phyloP scores from a whole-genome alignment of 2,113 vertebrate genomes.

The Centropristis striata region DNA sequence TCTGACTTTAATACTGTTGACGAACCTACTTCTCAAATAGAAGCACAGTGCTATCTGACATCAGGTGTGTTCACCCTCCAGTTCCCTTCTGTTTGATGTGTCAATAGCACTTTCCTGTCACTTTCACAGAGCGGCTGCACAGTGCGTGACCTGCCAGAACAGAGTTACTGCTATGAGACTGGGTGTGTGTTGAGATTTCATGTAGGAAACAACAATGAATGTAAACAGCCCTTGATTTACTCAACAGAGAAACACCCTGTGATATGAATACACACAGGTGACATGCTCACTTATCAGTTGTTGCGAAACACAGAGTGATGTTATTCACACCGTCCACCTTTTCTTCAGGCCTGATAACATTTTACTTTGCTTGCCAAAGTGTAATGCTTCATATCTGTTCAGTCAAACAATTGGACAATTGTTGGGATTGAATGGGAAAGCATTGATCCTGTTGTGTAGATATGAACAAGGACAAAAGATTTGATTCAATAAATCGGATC shows the following conservation, averaged over 20 bases:
- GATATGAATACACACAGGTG: constrained; percentile 3
- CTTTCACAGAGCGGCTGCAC: constrained; percentile 2
- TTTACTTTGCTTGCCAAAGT: not conserved
- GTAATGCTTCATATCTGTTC: constrained; percentile 10
- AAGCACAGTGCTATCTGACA: not conserved
- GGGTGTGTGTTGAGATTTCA: constrained; percentile 22
- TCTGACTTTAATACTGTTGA: not conserved
- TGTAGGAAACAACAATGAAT: constrained; percentile 4
- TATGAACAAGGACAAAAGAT: constrained; percentile 21
- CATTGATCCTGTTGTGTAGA: constrained; percentile 12
- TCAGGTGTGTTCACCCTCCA: constrained; percentile 8
- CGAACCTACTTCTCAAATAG: not conserved
- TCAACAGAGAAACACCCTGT: constrained; percentile 39
- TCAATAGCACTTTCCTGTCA: constrained; percentile 39
- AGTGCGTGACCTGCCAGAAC: not conserved
- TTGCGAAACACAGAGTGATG: constrained; percentile 22
- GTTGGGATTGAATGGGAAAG: not conserved
- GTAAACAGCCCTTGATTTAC: constrained; percentile 36
- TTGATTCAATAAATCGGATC: not conserved
- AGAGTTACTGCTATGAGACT: constrained; percentile 14
- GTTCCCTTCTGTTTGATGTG: constrained; percentile 47
- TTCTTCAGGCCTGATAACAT: constrained; percentile 10
- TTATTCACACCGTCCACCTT: not conserved
- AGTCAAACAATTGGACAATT: not conserved
- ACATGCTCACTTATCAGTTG: constrained; percentile 28